A percentile compares a stretch with the other conserved stretches of the same genome.
Evolutionary conservation across 2,797 vertebrate species (phyloP).

Genomic region (Periophthalmus magnuspinnatus): DNA sequence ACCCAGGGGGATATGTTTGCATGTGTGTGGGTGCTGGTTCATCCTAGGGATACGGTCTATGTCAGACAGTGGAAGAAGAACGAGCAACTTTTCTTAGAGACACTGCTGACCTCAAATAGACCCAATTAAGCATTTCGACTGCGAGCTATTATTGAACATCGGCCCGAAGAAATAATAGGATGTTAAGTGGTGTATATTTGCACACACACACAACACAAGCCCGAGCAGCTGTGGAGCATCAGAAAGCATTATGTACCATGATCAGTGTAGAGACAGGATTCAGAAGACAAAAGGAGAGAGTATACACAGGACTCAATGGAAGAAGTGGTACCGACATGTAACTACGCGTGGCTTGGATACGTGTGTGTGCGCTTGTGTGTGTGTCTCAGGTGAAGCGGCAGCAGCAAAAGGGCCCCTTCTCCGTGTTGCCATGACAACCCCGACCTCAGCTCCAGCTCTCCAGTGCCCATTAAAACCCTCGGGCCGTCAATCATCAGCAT

Average conservation of each 20-base stretch:
- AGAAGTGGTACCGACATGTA: constrained; percentile 58
- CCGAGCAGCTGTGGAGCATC: constrained; percentile 30
- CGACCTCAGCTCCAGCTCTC: constrained; percentile 84
- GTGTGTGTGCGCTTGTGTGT: constrained; percentile 26
- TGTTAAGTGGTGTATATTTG: constrained; percentile 25
- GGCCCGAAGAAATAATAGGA: constrained; percentile 25
- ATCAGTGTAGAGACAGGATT: constrained; percentile 22
- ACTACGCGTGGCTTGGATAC: constrained; percentile 41
- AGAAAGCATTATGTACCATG: constrained; percentile 24
- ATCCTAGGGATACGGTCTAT: background rate
- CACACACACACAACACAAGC: constrained; percentile 3
- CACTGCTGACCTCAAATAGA: constrained; percentile 13
- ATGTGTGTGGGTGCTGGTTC: constrained; percentile 7
- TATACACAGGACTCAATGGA: constrained; percentile 53
- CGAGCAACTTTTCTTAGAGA: constrained; percentile 11
- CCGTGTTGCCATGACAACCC: constrained; percentile 86
- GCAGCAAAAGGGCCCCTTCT: constrained; percentile 75
- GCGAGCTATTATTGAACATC: constrained; percentile 25
- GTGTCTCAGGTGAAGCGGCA: constrained; percentile 74
- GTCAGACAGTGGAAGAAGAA: background rate
- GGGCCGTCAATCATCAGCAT: constrained; percentile 84
- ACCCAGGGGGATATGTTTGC: background rate
- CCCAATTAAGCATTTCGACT: constrained; percentile 13
- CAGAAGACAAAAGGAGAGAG: constrained; percentile 32
- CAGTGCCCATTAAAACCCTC: constrained; percentile 85